These are phyloP conservation scores for Ciconia maguari DNA, from an alignment of 2,113 vertebrate genomes.

Conservation along the genomic window DNA sequence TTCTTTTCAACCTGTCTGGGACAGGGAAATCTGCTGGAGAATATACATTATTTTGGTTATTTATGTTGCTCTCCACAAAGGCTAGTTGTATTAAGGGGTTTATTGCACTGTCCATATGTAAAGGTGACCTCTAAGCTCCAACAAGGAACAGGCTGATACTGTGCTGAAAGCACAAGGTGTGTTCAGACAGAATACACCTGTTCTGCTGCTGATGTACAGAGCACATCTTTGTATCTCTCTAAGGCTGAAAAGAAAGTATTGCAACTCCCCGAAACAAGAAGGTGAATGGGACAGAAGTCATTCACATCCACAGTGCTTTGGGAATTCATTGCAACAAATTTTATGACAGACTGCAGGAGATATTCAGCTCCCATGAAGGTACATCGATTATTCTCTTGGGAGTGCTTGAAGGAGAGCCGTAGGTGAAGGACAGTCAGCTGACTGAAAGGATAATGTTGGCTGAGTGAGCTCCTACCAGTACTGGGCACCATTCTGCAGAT, in stretches of 20 bases:
- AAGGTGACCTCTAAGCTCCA: neutral
- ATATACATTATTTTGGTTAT: neutral
- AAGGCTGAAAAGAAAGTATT: neutral
- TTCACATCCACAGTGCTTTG: neutral
- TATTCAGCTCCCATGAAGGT: neutral
- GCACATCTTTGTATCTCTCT: neutral
- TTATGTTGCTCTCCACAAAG: neutral
- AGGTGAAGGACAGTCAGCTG: neutral
- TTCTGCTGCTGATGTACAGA: neutral
- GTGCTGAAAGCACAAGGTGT: neutral
- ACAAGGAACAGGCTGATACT: neutral
- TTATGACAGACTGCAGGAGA: neutral
- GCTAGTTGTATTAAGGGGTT: neutral
- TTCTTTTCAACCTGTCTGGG: neutral
- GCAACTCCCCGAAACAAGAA: neutral
- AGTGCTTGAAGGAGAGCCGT: fast-evolving
- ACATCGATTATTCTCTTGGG: neutral
- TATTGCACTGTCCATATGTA: neutral
- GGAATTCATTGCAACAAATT: neutral
- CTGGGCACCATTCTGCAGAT: neutral
- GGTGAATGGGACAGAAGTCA: neutral
- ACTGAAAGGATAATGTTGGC: neutral
- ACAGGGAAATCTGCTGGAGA: neutral
- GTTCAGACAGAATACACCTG: neutral
- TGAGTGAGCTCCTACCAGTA: neutral